These are phyloP conservation scores for Tyrophagus putrescentiae DNA, from an alignment of 1,140 invertebrate genomes.

Conservation along the genomic window DNA sequence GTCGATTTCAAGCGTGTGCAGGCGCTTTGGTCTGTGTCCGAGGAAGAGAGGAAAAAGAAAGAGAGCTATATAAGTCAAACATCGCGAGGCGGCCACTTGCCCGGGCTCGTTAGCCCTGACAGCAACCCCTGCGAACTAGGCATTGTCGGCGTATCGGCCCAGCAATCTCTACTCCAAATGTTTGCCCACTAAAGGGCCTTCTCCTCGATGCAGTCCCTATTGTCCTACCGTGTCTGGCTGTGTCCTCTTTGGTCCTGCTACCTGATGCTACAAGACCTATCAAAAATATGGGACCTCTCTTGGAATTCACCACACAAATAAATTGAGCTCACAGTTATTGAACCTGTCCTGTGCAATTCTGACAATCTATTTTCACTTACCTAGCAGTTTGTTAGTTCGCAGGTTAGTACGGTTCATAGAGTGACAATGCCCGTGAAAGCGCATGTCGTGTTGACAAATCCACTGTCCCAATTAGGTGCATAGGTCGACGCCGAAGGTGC, in stretches of 20 bases:
- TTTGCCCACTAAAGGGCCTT: not conserved
- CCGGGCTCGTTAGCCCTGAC: not conserved
- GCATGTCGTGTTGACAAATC: too few relatives aligned
- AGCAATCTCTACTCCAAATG: conserved; percentile 8
- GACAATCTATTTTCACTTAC: too few relatives aligned
- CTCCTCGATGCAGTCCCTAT: not conserved
- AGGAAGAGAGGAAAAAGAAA: not conserved
- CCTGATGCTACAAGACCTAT: conserved; percentile 17
- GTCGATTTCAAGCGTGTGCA: conserved; percentile 11
- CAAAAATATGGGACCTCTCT: too few relatives aligned
- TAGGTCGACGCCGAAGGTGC: too few relatives aligned
- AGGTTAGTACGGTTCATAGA: too few relatives aligned
- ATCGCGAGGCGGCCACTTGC: not conserved
- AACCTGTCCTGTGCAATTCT: too few relatives aligned
- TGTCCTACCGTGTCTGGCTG: not conserved
- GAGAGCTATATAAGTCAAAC: not conserved
- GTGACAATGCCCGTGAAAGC: too few relatives aligned
- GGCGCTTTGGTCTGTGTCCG: not conserved
- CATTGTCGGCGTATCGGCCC: not conserved
- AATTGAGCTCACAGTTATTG: too few relatives aligned
- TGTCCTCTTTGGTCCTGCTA: not conserved
- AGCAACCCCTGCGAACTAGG: not conserved
- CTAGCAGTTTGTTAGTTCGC: too few relatives aligned
- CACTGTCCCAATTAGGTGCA: too few relatives aligned
- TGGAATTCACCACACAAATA: too few relatives aligned